Percentiles rank a stretch among this genome's conserved stretches.
phyloP scores from a whole-genome alignment of 2,797 vertebrate genomes.

The Falco novaeseelandiae region DNA sequence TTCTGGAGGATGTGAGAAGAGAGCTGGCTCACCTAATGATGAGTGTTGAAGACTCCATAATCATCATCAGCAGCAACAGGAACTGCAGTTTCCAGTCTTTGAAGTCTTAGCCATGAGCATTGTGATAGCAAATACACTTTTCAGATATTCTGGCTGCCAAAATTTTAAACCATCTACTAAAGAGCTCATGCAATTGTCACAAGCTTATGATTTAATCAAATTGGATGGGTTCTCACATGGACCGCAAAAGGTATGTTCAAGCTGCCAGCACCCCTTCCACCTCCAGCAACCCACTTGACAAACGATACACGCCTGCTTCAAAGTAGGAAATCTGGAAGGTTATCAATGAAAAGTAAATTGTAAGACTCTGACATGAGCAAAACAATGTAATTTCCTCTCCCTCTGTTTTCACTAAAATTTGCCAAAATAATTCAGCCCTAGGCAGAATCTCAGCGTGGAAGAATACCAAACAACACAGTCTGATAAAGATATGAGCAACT shows the following conservation, averaged over 20 bases:
- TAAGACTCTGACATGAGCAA: constrained; percentile 47
- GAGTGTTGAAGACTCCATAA: neutral
- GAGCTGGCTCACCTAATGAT: neutral
- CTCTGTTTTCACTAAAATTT: constrained; percentile 60
- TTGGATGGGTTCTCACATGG: neutral
- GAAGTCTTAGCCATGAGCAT: neutral
- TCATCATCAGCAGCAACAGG: neutral
- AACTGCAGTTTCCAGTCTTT: neutral
- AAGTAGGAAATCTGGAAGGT: constrained; percentile 44
- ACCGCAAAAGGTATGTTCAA: neutral
- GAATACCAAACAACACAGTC: constrained; percentile 28
- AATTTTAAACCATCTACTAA: neutral
- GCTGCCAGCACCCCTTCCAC: constrained; percentile 1
- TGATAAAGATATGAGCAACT: constrained; percentile 48
- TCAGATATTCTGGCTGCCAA: neutral
- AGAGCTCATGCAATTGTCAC: neutral
- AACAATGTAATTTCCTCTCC: constrained; percentile 60
- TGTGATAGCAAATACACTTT: neutral
- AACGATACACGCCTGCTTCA: constrained; percentile 8
- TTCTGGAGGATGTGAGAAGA: neutral
- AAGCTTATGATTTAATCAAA: neutral
- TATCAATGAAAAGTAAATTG: constrained; percentile 50
- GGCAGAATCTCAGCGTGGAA: constrained; percentile 37
- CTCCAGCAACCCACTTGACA: constrained; percentile 26
- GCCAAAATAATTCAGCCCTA: constrained; percentile 52